phyloP scores from a whole-genome alignment of 2,797 vertebrate species.

The Melanotaenia pygmaea region DNA sequence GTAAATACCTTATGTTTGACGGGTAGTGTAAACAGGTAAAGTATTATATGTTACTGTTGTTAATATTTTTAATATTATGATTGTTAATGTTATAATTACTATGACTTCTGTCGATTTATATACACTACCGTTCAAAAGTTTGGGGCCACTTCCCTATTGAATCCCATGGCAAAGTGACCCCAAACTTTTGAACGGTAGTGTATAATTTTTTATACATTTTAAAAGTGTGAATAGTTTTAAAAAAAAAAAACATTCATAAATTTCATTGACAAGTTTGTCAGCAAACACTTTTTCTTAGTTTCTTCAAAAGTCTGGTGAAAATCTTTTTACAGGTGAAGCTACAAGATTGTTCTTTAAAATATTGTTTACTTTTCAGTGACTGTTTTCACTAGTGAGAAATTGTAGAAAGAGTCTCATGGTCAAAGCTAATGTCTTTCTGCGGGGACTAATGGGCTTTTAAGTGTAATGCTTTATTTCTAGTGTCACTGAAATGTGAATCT shows the following conservation, averaged over 20 bases:
- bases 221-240: too few species aligned
- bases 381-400: constrained; percentile 36
- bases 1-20: constrained; percentile 67
- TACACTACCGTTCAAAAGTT: too few species aligned
- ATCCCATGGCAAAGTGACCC: too few species aligned
- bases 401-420: constrained; percentile 44
- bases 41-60: not conserved
- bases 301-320: not conserved
- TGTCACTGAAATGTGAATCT: constrained; percentile 60
- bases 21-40: constrained; percentile 25
- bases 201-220: too few species aligned
- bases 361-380: constrained; percentile 54
- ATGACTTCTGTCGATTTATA: too few species aligned
- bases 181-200: too few species aligned
- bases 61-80: not conserved
- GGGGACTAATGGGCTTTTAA: constrained; percentile 78
- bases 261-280: not conserved
- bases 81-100: not conserved
- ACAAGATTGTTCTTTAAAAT: constrained; percentile 34
- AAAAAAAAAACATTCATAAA: not conserved
- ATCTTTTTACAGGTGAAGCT: constrained; percentile 25
- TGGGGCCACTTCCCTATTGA: too few species aligned
- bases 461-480: constrained; percentile 68
- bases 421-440: constrained; percentile 60
- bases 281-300: not conserved